Evolutionary conservation across 2,888 invertebrate species (phyloP).

Genomic region (Dryadula phaetusa): DNA sequence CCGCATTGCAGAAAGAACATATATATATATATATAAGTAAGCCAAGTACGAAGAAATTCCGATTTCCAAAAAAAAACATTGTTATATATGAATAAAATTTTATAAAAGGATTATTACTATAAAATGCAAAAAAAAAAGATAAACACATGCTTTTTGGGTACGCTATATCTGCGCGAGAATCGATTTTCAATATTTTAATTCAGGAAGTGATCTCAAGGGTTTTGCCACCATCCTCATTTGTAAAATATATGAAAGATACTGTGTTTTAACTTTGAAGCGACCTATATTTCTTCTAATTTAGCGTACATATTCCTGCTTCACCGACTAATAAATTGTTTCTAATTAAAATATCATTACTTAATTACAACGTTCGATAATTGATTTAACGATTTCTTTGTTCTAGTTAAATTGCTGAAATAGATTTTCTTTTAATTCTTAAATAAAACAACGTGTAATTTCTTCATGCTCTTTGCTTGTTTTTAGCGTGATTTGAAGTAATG

Average conservation of each 20-base stretch:
- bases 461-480: too few species aligned
- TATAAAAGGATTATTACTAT: neutral
- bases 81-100: too few species aligned
- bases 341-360: constrained; percentile 36
- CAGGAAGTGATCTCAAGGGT: constrained; percentile 25
- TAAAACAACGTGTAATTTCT: too few species aligned
- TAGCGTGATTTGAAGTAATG: too few species aligned
- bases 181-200: constrained; percentile 26
- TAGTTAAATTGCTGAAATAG: too few species aligned
- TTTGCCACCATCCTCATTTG: neutral
- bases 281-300: constrained; percentile 30
- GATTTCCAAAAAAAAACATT: too few species aligned
- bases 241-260: constrained; percentile 1
- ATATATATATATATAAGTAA: neutral
- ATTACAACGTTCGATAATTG: constrained; percentile 22
- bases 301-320: constrained; percentile 22
- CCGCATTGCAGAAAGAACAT: too few species aligned
- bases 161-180: neutral
- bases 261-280: constrained; percentile 10
- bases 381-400: constrained; percentile 27
- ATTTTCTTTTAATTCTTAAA: too few species aligned
- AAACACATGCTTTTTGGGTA: neutral
- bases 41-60: too few species aligned
- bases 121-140: neutral
- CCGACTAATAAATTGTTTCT: constrained; percentile 29